Evolutionary conservation across 1,140 invertebrate species (phyloP), one percentile per base, ranked within the genome.

Genomic region (Geopemphigus sp.): DNA sequence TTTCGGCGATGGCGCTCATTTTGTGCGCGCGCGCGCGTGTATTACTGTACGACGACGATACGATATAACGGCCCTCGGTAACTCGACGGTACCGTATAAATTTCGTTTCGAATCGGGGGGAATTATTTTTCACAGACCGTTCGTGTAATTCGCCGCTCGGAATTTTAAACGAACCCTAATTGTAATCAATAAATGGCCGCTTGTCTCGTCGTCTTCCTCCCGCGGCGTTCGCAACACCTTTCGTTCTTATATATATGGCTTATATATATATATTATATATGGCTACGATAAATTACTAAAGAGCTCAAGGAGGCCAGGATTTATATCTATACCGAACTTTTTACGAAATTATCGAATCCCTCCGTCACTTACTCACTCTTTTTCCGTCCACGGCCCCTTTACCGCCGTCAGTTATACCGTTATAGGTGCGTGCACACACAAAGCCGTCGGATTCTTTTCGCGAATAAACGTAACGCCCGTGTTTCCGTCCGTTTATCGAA

Each of bases 121-220:
- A 66, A 66, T 66, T 66, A 66, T 66, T 66, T 32, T 45, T 47
- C 64, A 1, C n/a, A n/a, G n/a, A n/a, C n/a, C 2, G 64, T n/a
- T 22, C 8, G 47, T 66, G 45, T 22, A 22, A 66, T 66, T 47
- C 64, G n/a, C 32, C 39, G 22, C 47, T 66, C 15, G 5, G 64
- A 66, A 66, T 66, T 45, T 66, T 66, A 66, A 66, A 66, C 47
- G 39, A 66, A 66, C 64, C 64, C 22, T 47, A 66, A 66, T 66
- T 66, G 32, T 66, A 66, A 66, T 66, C 64, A 66, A 66, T 66
- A 66, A 66, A 47, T 24, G 39, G 39, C 32, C 32, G n/a, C 19
- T 15, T 11, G 14, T 66, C 47, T 45, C 12, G 14, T 22, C 6
- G n/a, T n/a, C n/a, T n/a, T n/a, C n/a, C 63, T 22, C n/a, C 5